A percentile compares a stretch with the other conserved stretches of the same genome.
These are phyloP conservation scores for Hipposideros armiger DNA, from an alignment of 2,113 vertebrate species.

Conservation along the genomic window DNA sequence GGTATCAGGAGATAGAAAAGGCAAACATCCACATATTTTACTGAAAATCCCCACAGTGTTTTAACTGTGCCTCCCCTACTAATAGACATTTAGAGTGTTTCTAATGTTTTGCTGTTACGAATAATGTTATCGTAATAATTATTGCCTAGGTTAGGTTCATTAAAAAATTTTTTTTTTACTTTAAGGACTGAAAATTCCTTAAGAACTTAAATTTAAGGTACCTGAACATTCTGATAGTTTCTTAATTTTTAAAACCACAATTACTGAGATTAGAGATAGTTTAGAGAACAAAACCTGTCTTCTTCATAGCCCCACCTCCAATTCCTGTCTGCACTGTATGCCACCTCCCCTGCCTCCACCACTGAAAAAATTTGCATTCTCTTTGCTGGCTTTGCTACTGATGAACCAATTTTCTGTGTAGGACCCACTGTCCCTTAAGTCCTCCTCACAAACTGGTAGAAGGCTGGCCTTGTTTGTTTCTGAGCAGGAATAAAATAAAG, in stretches of 20 bases:
- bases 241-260: slow-evolving; percentile 30
- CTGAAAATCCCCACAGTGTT: not conserved
- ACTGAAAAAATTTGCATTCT: slow-evolving; percentile 45
- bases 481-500: slow-evolving; percentile 69
- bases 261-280: slow-evolving; percentile 2
- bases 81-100: not conserved
- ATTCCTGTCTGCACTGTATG: not conserved
- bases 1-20: slow-evolving; percentile 10
- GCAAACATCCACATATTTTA: slow-evolving; percentile 17
- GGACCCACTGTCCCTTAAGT: slow-evolving; percentile 71
- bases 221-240: slow-evolving; percentile 28
- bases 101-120: slow-evolving; percentile 45
- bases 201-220: slow-evolving; percentile 41
- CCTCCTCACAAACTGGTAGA: slow-evolving; percentile 69
- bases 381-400: slow-evolving; percentile 69
- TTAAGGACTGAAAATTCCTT: slow-evolving; percentile 13
- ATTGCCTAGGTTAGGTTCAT: not conserved
- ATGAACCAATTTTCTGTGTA: slow-evolving; percentile 65
- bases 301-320: not conserved
- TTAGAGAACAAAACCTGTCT: not conserved
- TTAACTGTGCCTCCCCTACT: not conserved
- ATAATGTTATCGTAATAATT: slow-evolving; percentile 11
- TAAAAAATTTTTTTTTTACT: not conserved
- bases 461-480: slow-evolving; percentile 73
- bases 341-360: not conserved